Evolutionary conservation across 2,113 vertebrate species (phyloP).

Genomic region (Oncorhynchus masou): DNA sequence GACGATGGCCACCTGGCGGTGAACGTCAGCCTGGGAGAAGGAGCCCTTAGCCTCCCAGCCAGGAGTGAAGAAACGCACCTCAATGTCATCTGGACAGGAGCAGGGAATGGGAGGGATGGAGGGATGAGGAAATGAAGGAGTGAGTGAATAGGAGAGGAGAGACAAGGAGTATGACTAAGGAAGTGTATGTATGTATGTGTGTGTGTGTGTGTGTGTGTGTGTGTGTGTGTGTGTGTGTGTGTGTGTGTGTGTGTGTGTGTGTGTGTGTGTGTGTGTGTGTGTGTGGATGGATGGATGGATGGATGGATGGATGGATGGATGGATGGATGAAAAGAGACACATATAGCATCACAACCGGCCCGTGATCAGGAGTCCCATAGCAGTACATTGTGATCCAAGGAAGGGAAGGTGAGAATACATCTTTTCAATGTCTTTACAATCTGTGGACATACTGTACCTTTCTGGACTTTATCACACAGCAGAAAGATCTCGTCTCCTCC

Average conservation of each 20-base stretch:
- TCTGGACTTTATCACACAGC: conserved; percentile 98
- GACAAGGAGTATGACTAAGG: conserved; percentile 2
- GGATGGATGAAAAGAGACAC: background rate
- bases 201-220: no score
- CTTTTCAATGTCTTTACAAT: no score
- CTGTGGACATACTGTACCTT: conserved; percentile 76
- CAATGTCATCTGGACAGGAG: conserved; percentile 88
- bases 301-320: no score
- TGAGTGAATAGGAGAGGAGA: conserved; percentile 17
- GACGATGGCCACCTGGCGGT: conserved; percentile 96
- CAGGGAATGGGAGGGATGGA: background rate
- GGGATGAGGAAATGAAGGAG: conserved; percentile 22
- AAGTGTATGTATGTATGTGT: background rate
- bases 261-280: no score
- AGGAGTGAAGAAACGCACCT: conserved; percentile 88
- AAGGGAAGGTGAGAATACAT: no score
- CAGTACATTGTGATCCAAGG: background rate
- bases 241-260: no score
- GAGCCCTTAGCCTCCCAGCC: conserved; percentile 96
- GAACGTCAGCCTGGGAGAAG: conserved; percentile 96
- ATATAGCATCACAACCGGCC: no score
- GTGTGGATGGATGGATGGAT: no score
- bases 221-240: no score
- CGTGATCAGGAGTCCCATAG: no score
- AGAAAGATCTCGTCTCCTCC: conserved; percentile 98